A percentile compares a stretch with the other conserved stretches of the same genome.
Evolutionary conservation across 2,797 vertebrate species (phyloP).

Genomic region (Pipistrellus pipistrellus): DNA sequence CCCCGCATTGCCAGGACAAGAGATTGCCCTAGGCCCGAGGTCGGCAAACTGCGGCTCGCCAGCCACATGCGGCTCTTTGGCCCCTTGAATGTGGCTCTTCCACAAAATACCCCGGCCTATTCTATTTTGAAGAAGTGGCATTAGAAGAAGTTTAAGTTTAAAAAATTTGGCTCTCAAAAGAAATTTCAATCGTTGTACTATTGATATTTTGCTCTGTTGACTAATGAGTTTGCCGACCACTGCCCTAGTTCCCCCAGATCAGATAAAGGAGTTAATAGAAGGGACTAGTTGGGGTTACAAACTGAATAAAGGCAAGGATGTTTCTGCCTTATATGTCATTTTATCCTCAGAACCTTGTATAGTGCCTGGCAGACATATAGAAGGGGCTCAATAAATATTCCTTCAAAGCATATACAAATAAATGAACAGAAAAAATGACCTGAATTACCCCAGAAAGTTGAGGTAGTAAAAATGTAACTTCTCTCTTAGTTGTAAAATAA

Average conservation of each 20-base stretch:
- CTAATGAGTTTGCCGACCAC: no score
- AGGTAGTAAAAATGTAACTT: slow-evolving; percentile 49
- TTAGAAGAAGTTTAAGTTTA: no score
- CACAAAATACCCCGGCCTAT: no score
- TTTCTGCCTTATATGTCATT: neutral
- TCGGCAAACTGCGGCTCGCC: no score
- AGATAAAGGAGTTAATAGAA: slow-evolving; percentile 66
- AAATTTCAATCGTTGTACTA: no score
- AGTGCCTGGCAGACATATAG: neutral
- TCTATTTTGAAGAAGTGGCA: no score
- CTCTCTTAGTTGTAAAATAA: neutral
- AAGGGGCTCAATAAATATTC: neutral
- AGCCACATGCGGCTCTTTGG: no score
- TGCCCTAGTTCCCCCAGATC: slow-evolving; percentile 66
- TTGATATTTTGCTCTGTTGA: no score
- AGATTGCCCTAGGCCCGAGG: slow-evolving; percentile 45
- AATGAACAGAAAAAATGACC: slow-evolving; percentile 50
- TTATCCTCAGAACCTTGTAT: neutral
- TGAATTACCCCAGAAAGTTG: neutral
- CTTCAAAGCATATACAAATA: neutral
- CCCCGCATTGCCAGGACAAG: slow-evolving; percentile 78
- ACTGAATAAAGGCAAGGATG: neutral
- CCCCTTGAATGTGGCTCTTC: no score
- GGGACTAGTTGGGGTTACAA: slow-evolving; percentile 2
- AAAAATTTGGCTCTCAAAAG: no score